Evolutionary conservation across 2,888 invertebrate genomes (phyloP).

Genomic region (Ctenicera cuprea): DNA sequence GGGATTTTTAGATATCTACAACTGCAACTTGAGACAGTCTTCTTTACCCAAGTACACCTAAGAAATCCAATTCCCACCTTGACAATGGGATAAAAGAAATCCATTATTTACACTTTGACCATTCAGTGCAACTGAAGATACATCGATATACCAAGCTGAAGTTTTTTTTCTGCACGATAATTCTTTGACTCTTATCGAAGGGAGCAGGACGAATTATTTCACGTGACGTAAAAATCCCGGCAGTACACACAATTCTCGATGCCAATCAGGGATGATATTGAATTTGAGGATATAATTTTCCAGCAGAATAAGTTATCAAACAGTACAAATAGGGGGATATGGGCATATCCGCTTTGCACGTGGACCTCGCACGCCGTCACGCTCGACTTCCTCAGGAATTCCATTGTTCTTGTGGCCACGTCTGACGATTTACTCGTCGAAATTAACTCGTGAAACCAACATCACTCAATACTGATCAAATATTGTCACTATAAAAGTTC

Average conservation of each 20-base stretch:
- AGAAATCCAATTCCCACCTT: constrained; percentile 69
- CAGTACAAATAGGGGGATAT: constrained; percentile 50
- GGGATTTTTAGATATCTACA: constrained; percentile 33
- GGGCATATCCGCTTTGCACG: constrained; percentile 47
- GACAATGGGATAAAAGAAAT: constrained; percentile 68
- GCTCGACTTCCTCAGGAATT: constrained; percentile 54
- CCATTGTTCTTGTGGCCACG: constrained; percentile 56
- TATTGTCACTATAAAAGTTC: constrained; percentile 54
- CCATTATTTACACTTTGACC: constrained; percentile 69
- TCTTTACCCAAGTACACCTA: constrained; percentile 52
- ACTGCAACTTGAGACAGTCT: constrained; percentile 37
- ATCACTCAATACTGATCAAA: constrained; percentile 57
- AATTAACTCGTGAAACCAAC: constrained; percentile 52
- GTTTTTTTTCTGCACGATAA: constrained; percentile 24
- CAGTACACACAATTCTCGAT: constrained; percentile 26
- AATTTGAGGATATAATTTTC: constrained; percentile 49
- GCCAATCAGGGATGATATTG: constrained; percentile 36
- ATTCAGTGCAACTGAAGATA: constrained; percentile 59
- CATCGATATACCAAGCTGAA: constrained; percentile 45
- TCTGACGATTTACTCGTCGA: constrained; percentile 51
- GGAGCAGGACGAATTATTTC: constrained; percentile 31
- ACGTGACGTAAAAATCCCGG: constrained; percentile 11
- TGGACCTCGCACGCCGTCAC: constrained; percentile 55
- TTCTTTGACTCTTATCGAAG: not conserved
- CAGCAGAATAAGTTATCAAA: constrained; percentile 51